These are phyloP conservation scores for Uria lomvia DNA, from an alignment of 2,113 vertebrate genomes.

Conservation along the genomic window DNA sequence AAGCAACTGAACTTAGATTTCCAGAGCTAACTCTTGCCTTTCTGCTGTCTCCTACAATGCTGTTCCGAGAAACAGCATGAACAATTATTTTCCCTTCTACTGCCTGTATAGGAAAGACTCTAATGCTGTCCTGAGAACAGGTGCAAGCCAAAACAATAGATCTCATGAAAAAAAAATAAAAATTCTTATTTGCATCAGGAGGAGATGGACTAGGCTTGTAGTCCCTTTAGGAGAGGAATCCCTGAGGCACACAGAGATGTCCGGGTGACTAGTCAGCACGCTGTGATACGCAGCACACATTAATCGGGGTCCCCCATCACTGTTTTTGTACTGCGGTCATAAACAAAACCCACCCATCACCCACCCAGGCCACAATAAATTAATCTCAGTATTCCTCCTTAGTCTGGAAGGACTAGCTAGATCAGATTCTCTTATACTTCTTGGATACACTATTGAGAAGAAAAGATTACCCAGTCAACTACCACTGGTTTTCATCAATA, in stretches of 20 bases:
- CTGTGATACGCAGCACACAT: rapidly evolving
- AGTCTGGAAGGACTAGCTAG: neutral
- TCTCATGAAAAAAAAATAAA: neutral
- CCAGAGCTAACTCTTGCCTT: neutral
- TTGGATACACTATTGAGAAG: neutral
- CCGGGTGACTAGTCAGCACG: neutral
- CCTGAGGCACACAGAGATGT: neutral
- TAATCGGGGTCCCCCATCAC: neutral
- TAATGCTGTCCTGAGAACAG: neutral
- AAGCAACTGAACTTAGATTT: neutral
- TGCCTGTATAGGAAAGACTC: neutral
- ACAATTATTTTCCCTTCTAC: neutral
- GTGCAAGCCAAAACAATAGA: neutral
- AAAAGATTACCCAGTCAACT: neutral
- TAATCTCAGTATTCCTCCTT: neutral
- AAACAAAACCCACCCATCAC: neutral
- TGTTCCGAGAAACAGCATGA: neutral
- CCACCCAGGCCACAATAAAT: neutral
- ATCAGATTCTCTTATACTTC: neutral
- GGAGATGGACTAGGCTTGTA: neutral
- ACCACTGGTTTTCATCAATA: neutral
- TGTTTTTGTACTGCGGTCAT: neutral
- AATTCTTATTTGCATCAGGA: neutral
- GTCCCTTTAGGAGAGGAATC: neutral
- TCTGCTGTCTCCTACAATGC: neutral